Evolutionary conservation across 2,888 invertebrate genomes (phyloP), one percentile per base, ranked within the genome.

Genomic region (Zeuzera pyrina): DNA sequence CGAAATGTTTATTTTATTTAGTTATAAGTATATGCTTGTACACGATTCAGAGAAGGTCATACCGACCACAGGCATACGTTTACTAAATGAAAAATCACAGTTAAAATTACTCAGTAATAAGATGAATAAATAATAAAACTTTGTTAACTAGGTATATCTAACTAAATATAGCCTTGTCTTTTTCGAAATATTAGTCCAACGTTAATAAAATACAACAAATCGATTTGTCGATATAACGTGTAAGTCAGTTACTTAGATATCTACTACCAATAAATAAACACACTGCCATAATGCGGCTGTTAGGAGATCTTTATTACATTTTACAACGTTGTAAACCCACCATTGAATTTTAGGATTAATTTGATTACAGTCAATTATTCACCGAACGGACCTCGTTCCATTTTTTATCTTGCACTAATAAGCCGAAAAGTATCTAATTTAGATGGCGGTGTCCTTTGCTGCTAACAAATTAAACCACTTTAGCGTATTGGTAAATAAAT

Each of bases 281-380:
- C 67, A 64, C 57, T 63, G 62, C 62, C 68, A 67, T 67, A 69
- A 69, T 57, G 55, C 57, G 69, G 70, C 69, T 60, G 65, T 76
- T 73, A 70, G 65, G 58, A 70, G 67, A 54, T 73, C 71, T 79
- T 81, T 81, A 81, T 79, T 74, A 71, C 77, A 60, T 69, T 83
- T 81, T 81, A 81, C 64, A 76, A 56, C 77, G 78, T 57, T 71
- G 66, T 83, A 83, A 83, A 83, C 81, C 76, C 73, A 83, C 81
- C 77, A 79, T 83, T 74, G 76, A 72, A 79, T 77, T 77, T 79
- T 71, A 74, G 78, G 69, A 79, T 81, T 81, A 79, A 83, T 81
- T 83, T 81, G 79, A 83, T 83, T 83, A 78, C 78, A 61, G 78
- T 77, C 79, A 83, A 81, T 83, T 83, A 83, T 78, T 78, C 77